Base-by-base conservation (phyloP, 2,113 vertebrate genomes). In the Hyperoodon ampullatus region DNA sequence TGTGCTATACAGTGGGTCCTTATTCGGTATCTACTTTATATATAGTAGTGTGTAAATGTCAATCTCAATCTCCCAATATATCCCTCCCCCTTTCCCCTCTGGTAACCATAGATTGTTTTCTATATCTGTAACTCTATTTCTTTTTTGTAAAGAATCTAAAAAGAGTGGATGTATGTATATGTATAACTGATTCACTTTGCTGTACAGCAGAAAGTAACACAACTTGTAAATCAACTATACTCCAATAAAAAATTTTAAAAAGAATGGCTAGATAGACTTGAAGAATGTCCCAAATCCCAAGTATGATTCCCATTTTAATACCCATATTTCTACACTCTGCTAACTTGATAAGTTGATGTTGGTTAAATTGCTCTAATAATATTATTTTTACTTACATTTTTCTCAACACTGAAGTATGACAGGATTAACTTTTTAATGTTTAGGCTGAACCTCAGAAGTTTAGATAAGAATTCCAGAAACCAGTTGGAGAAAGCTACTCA, bases 391-490 rank as follows among this genome's bases (percentile, higher is more conserved):
- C 5, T 85, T 55, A 93, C 30, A 80, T 42, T 13, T 90, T 93
- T 87, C 12, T 97, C 50, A 93, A 82, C 6, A 30, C 6, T 83
- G 7, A 87, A 47, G 53, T 61, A 77, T 72, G 21, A 71, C 15
- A 70, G 26, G 16, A 91, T 44, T 71, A 50, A 94, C 70, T 66
- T 85, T 83, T 96, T 61, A 58, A 58, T 65, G 39, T 93, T 95
- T 90, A 80, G 66, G 21, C n/a, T 96, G 47, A 94, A 94, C n/a
- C 58, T 53, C 39, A 63, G 5, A 93, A 86, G 95, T 94, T 96
- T 93, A 97, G 28, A 68, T 6, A 50, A 90, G n/a, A 70, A 83
- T 97, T 93, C 58, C 87, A 15, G 61, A 93, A 93, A 47, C 28
- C 60, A 96, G 53, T 74, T 75, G 55, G 6, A 87, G 21, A 96